Evolutionary conservation across 2,113 vertebrate species (phyloP), one percentile per base, ranked within the genome.

Genomic region (Corvus hawaiiensis): DNA sequence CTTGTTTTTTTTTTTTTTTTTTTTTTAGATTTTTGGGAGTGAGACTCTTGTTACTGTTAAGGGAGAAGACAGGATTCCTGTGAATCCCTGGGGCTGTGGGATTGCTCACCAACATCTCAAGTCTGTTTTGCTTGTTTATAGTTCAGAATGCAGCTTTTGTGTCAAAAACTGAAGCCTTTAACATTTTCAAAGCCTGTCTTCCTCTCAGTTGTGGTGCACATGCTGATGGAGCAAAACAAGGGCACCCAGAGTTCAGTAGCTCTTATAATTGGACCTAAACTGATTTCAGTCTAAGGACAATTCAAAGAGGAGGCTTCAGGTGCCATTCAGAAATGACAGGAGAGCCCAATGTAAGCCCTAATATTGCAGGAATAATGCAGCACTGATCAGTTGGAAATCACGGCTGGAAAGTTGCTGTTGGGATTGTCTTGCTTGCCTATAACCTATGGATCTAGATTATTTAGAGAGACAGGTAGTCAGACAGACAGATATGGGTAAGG

Each of bases 181-280:
- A 81, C 87, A 87, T 97, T 97, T 94, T 80, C 85, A 94, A 94
- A 91, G 49, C 59, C 59, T 83, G 59, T 67, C 83, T 91, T 84
- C 59, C 58, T 94, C 91, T 93, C 84, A 72, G 84, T 72, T 79
- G 39, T 91, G 62, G 71, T 90, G 59, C 67, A 79, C 75, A 43
- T 78, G 28, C 52, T 72, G 87, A 89, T 80, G 73, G 83, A 93
- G 80, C 71, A 94, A 94, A 95, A 94, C 67, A 94, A 93, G 94
- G 89, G 93, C 89, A 94, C 48, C 16, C n/a, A 84, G 94, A 97
- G 93, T 96, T 96, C 94, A 94, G 76, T 26, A 69, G 71, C 71
- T 97, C 77, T 95, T 73, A 81, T 93, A 96, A 97, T 94, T 95
- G 89, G 85, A 93, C 83, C 20, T 93, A 92, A 94, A 91, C 86